Evolutionary conservation across 2,888 invertebrate genomes (phyloP), one percentile per base, ranked within the genome.

Genomic region (Eudemis profundana): DNA sequence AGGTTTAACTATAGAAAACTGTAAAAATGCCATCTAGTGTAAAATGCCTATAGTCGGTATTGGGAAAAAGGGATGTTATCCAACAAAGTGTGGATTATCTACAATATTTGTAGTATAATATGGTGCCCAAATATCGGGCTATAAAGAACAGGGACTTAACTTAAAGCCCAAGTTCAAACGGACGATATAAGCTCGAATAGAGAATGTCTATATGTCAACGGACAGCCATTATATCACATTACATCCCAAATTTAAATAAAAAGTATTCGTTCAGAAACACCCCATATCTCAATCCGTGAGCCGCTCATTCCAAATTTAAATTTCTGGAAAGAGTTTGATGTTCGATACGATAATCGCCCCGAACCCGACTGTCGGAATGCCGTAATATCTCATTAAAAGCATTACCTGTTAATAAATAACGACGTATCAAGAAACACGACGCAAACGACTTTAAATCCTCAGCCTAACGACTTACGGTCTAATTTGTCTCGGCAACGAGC

Each of bases 301-400:
- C 75, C 74, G 72, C 75, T 78, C 81, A 79, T 86, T 86, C 87
- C 82, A 86, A 87, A 89, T 89, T 88, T 89, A 88, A 85, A 86
- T 85, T 88, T 87, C 87, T 87, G 85, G 84, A 87, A 90, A 89
- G 85, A 87, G 87, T 89, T 87, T 84, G 86, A 85, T 84, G 85
- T 84, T 83, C 79, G 81, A 77, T 82, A 87, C 84, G 89, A 88
- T 89, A 87, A 87, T 88, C 87, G 83, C 75, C 75, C 74, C 75
- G 75, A 78, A 82, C 76, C 78, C 81, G 83, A 79, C 74, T 69
- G 81, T 76, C 77, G 87, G 88, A 87, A 88, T 89, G 86, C 83
- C 81, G 85, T 87, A 86, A 88, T 87, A 87, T 85, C 87, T 89
- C 89, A 87, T 89, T 89, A 88, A 85, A 83, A 81, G 76, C 78